Percentiles rank a stretch among this genome's conserved stretches.
These are phyloP conservation scores for Parambassis ranga DNA, from an alignment of 2,797 vertebrate genomes.

Conservation along the genomic window DNA sequence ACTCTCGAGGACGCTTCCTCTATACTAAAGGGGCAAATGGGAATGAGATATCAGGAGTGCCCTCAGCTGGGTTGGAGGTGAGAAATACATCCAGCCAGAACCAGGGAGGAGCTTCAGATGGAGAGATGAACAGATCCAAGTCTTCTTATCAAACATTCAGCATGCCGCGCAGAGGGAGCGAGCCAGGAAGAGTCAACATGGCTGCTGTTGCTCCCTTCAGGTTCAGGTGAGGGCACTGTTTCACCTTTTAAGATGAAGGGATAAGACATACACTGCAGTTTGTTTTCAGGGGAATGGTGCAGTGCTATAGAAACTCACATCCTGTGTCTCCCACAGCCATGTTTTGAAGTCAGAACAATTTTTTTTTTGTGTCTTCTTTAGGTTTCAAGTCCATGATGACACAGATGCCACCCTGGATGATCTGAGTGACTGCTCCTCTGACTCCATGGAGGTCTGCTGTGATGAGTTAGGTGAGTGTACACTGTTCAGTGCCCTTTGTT, in stretches of 20 bases:
- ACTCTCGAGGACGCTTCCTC: conserved; percentile 25
- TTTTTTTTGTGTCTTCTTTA: conserved; percentile 14
- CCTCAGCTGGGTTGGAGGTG: conserved; percentile 19
- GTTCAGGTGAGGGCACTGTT: conserved; percentile 84
- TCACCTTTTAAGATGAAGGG: conserved; percentile 15
- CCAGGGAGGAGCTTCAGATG: conserved; percentile 3
- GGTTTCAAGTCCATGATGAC: conserved; percentile 74
- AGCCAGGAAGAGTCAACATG: conserved; percentile 81
- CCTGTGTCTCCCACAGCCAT: too few relatives aligned
- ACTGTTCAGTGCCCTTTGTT: not conserved
- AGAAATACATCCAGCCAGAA: conserved; percentile 46
- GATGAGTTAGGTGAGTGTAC: conserved; percentile 81
- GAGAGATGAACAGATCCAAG: conserved; percentile 29
- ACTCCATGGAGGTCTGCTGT: conserved; percentile 79
- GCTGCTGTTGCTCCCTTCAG: conserved; percentile 90
- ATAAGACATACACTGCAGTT: not conserved
- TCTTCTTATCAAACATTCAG: conserved; percentile 28
- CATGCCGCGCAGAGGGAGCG: conserved; percentile 49
- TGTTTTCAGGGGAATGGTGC: not conserved
- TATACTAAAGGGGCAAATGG: conserved; percentile 65
- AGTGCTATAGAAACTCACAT: too few relatives aligned
- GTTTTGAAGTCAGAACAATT: too few relatives aligned
- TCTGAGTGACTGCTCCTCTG: conserved; percentile 76
- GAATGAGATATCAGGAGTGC: conserved; percentile 54
- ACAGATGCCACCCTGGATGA: conserved; percentile 70